phyloP scores from a whole-genome alignment of 2,113 vertebrate species.

The Pollimyrus isidori region DNA sequence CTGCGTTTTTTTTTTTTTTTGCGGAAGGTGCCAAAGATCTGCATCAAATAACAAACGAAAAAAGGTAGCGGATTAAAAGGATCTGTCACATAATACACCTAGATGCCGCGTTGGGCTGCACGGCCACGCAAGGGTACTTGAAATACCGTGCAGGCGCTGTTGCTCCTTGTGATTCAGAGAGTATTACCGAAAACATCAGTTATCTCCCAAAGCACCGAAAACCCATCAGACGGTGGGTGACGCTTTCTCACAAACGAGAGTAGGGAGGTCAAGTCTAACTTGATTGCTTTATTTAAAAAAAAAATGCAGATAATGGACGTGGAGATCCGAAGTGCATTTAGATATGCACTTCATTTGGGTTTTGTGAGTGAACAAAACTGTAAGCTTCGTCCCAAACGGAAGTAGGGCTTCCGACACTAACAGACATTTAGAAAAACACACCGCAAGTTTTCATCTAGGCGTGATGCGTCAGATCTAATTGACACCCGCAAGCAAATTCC shows the following conservation, averaged over 20 bases:
- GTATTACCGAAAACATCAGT: not conserved
- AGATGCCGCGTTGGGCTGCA: not conserved
- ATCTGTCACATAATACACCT: not conserved
- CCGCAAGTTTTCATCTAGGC: not conserved
- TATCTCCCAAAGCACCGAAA: not conserved
- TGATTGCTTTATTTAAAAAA: not conserved
- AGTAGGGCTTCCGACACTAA: not conserved
- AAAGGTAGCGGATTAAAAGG: not conserved
- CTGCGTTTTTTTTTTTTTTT: constrained; percentile 32
- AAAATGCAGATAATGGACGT: not conserved
- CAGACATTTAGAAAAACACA: not conserved
- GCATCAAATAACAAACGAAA: not conserved
- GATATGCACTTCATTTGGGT: not conserved
- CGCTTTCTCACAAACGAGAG: not conserved
- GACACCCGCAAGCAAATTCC: not conserved
- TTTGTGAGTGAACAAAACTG: not conserved
- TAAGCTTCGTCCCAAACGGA: not conserved
- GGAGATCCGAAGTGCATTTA: not conserved
- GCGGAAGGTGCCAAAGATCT: constrained; percentile 44
- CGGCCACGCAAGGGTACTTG: not conserved
- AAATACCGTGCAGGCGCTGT: not conserved
- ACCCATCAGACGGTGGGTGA: not conserved
- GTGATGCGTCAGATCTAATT: not conserved
- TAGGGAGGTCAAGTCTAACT: not conserved
- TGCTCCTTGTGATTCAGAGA: not conserved